phyloP scores from a whole-genome alignment of 2,888 invertebrate genomes.

The Sarcophaga variegata region DNA sequence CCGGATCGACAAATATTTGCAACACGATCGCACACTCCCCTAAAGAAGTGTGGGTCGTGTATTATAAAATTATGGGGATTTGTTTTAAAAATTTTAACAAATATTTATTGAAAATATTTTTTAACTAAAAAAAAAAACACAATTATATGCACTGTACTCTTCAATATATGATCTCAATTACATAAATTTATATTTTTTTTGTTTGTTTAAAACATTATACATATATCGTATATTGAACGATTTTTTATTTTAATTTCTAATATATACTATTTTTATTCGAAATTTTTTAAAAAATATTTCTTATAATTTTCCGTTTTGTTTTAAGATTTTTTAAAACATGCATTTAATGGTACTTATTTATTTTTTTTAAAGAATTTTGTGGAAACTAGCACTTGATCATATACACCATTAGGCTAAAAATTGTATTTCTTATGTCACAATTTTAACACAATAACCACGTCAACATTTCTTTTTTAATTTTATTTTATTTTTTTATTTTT shows the following conservation, averaged over 20 bases:
- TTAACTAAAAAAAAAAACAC: background rate
- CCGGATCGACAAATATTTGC: conserved; percentile 12
- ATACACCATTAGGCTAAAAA: background rate
- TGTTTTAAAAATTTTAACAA: background rate
- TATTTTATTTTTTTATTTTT: background rate
- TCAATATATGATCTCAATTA: conserved; percentile 13
- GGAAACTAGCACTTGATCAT: conserved; percentile 4
- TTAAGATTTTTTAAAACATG: background rate
- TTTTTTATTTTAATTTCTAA: background rate
- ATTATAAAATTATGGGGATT: background rate
- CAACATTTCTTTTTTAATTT: conserved; percentile 32
- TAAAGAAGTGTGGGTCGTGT: conserved; percentile 3
- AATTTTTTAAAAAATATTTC: background rate
- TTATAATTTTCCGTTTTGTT: background rate
- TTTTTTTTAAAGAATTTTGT: background rate
- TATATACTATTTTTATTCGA: background rate
- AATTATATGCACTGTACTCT: background rate
- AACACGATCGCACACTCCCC: conserved; percentile 28
- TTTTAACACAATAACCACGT: conserved; percentile 40
- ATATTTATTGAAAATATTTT: background rate
- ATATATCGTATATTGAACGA: background rate
- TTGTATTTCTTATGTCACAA: conserved; percentile 17
- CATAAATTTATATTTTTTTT: background rate
- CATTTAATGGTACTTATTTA: background rate
- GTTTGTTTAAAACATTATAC: background rate